Evolutionary conservation across 1,140 invertebrate species (phyloP), one percentile per base, ranked within the genome.

Genomic region (Apis florea): DNA sequence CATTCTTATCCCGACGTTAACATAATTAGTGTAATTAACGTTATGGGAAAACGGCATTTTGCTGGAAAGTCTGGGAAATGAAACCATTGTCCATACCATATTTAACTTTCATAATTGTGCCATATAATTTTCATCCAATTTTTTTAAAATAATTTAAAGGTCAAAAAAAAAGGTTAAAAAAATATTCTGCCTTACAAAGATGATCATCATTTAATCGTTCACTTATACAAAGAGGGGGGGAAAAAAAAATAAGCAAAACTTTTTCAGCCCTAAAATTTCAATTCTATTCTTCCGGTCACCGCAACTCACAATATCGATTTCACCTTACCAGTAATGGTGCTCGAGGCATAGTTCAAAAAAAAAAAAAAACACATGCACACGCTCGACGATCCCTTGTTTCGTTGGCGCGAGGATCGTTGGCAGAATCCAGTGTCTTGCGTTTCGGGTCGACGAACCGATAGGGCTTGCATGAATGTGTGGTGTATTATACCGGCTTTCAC

Each of bases 401-500:
- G n/a, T 68, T 69, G 67, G 67, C 40, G 40, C 12, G 49, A 70
- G 21, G 11, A 31, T 70, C 49, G 80, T 75, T 58, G n/a, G 24
- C 21, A 54, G 51, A 66, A 76, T 76, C 21, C 61, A 40, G 59
- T 54, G 59, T 75, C 24, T 64, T 66, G 86, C 85, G 87, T 85
- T 40, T 76, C 80, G 56, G 85, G 71, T 79, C 86, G 80, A 82
- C 73, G 72, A 54, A 82, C 49, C 9, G 31, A 73, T 84, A 82
- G 83, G 82, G 85, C 63, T 40, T 66, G 79, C 15, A 56, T 49
- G 77, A 81, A 74, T 54, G 78, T 83, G 31, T 40, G 31, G 31
- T 40, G 31, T 40, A 40, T 40, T 40, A 6, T 64, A 53, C 58
- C 31, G 51, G 83, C 84, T 90, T 90, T 90, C 80, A 84, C 85